phyloP scores from a whole-genome alignment of 1,140 invertebrate species.

The Aphelenchoides besseyi region DNA sequence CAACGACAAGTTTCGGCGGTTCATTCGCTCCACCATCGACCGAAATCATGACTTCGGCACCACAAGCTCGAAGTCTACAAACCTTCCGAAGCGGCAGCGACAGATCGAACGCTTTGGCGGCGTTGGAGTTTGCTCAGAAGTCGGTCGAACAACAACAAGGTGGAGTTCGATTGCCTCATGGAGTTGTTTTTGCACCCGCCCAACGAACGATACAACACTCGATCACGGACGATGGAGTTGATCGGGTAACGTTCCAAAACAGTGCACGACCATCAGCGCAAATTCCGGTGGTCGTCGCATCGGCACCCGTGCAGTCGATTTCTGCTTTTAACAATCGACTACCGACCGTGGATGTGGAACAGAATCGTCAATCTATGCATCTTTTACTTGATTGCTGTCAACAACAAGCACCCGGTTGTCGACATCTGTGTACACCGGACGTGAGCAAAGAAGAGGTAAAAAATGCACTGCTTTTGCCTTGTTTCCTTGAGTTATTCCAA shows the following conservation, averaged over 20 bases:
- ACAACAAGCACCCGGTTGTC: conserved; percentile 27
- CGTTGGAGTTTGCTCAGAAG: not conserved
- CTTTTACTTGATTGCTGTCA: conserved; percentile 24
- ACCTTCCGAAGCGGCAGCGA: not conserved
- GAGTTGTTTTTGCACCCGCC: not conserved
- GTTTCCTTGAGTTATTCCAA: not conserved
- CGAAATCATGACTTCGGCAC: not conserved
- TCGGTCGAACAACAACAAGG: not conserved
- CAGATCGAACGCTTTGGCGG: not conserved
- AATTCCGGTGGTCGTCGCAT: not conserved
- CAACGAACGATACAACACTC: not conserved
- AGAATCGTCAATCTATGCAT: not conserved
- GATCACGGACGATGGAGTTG: not conserved
- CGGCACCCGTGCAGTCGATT: not conserved
- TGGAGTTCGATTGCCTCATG: not conserved
- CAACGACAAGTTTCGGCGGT: conserved; percentile 1
- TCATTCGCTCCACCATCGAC: not conserved
- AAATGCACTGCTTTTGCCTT: not conserved
- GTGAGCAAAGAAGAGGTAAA: conserved; percentile 30
- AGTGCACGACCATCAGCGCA: not conserved
- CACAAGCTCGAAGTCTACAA: conserved; percentile 6
- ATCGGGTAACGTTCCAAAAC: not conserved
- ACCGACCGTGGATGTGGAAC: not conserved
- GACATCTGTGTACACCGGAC: conserved; percentile 25
- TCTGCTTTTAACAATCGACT: not conserved